Percentiles rank a stretch among this genome's conserved stretches.
phyloP scores from a whole-genome alignment of 2,888 invertebrate genomes.

The Lydus trimaculatus region DNA sequence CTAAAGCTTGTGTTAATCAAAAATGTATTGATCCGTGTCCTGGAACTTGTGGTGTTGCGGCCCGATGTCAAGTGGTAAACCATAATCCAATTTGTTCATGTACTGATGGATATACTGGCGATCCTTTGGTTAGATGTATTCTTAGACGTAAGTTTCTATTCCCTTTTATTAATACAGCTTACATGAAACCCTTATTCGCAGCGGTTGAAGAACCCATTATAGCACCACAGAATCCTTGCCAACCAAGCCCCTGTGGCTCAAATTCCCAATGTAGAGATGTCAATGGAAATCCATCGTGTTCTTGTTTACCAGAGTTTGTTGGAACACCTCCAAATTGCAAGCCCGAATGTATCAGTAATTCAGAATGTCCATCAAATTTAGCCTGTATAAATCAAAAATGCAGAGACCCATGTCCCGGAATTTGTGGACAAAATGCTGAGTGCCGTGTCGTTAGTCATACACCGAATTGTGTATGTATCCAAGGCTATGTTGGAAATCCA shows the following conservation, averaged over 20 bases:
- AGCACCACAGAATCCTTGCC: conserved; percentile 60
- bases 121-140: conserved; percentile 61
- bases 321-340: conserved; percentile 78
- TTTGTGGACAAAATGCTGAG: conserved; percentile 65
- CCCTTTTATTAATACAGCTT: not conserved
- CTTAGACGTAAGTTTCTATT: conserved; percentile 40
- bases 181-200: conserved; percentile 9
- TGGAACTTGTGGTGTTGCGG: conserved; percentile 70
- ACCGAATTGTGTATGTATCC: conserved; percentile 66
- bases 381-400: conserved; percentile 81
- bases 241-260: conserved; percentile 69
- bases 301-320: conserved; percentile 75
- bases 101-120: conserved; percentile 62
- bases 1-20: conserved; percentile 62
- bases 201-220: conserved; percentile 43
- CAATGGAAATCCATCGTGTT: conserved; percentile 71
- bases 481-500: conserved; percentile 67
- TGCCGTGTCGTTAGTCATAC: conserved; percentile 67
- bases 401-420: conserved; percentile 70
- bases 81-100: conserved; percentile 69
- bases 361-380: conserved; percentile 72
- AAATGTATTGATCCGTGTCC: conserved; percentile 67
- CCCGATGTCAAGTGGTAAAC: conserved; percentile 65
- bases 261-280: conserved; percentile 72
- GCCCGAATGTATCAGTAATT: conserved; percentile 79